These are phyloP conservation scores for Cryptoprocta ferox DNA, from an alignment of 2,797 vertebrate species.

Conservation along the genomic window DNA sequence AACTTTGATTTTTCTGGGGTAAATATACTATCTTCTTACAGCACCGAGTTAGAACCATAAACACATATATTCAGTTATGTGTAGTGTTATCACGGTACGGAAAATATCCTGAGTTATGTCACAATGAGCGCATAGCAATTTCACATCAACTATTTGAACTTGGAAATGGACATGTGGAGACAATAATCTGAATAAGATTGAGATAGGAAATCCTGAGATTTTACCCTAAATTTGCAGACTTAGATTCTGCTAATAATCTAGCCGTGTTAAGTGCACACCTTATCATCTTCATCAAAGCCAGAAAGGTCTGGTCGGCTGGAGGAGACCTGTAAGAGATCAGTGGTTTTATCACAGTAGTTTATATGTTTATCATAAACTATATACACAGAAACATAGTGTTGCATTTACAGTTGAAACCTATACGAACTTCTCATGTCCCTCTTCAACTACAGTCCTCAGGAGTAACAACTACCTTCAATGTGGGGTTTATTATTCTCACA, in stretches of 20 bases:
- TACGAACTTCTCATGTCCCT: neutral
- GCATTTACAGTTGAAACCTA: neutral
- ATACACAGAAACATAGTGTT: neutral
- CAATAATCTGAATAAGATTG: neutral
- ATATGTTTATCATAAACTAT: neutral
- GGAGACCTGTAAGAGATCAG: slow-evolving; percentile 89
- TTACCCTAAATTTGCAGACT: neutral
- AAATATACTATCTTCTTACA: neutral
- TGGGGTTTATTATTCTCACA: neutral
- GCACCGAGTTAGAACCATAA: neutral
- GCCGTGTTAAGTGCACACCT: slow-evolving; percentile 74
- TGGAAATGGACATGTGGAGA: neutral
- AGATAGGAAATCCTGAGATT: neutral
- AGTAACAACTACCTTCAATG: neutral
- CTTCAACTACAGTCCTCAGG: neutral
- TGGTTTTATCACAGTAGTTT: slow-evolving; percentile 8
- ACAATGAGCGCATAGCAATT: neutral
- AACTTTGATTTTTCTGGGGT: neutral
- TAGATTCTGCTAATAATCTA: neutral
- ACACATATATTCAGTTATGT: neutral
- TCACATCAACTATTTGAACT: neutral
- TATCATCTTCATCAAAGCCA: slow-evolving; percentile 94
- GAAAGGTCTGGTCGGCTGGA: slow-evolving; percentile 94
- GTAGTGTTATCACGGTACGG: neutral
- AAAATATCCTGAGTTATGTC: neutral